phyloP scores from a whole-genome alignment of 2,888 invertebrate species.

The Argynnis bischoffii region DNA sequence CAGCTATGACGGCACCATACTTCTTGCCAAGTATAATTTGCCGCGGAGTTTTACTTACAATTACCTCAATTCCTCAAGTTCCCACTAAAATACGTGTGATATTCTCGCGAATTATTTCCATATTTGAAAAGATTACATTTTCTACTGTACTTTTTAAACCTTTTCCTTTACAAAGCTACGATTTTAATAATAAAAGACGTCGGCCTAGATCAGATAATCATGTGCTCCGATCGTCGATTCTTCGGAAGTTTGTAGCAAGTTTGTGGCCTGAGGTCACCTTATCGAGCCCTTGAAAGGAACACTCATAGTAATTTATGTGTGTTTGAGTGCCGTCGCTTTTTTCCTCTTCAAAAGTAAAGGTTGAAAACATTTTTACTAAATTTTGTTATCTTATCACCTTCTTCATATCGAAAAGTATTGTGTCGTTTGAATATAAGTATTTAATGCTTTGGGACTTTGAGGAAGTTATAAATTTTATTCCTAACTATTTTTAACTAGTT shows the following conservation, averaged over 20 bases:
- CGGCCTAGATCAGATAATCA: constrained; percentile 58
- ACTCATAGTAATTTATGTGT: constrained; percentile 75
- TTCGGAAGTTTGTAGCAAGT: constrained; percentile 62
- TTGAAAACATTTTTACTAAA: constrained; percentile 38
- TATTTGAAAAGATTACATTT: background rate
- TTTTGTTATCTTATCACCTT: constrained; percentile 40
- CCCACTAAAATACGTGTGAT: constrained; percentile 43
- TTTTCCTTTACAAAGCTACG: background rate
- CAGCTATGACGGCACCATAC: constrained; percentile 55
- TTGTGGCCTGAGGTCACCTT: constrained; percentile 59
- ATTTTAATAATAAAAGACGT: constrained; percentile 55
- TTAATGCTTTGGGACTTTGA: background rate
- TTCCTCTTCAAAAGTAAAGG: constrained; percentile 32
- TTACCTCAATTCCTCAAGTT: constrained; percentile 58
- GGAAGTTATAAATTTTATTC: background rate
- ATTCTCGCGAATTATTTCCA: constrained; percentile 39
- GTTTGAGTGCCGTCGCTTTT: constrained; percentile 45
- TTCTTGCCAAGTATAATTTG: constrained; percentile 74
- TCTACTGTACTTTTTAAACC: background rate
- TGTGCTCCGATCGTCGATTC: constrained; percentile 47
- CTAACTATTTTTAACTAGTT: background rate
- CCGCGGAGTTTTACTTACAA: constrained; percentile 67
- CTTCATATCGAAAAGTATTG: constrained; percentile 34
- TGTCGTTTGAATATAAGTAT: constrained; percentile 21
- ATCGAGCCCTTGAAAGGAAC: constrained; percentile 64